Conservation (phyloP, 2,113 vertebrate species). For the Hydrochoerus hydrochaeris region DNA sequence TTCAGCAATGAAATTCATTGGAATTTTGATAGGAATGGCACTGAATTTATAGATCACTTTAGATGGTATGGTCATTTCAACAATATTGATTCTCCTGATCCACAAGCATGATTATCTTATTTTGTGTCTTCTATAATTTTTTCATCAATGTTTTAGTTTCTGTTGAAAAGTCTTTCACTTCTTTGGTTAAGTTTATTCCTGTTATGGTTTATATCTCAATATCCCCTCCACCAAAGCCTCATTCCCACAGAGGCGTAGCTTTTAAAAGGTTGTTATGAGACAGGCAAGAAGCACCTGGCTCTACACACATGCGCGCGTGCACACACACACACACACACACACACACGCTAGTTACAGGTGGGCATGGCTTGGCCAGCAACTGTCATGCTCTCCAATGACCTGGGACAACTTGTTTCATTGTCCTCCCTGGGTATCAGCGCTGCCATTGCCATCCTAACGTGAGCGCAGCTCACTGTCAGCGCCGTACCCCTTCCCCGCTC, state of each 20-base stretch:
- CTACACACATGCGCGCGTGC: neutral
- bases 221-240: neutral
- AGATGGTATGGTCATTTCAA: neutral
- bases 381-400: neutral
- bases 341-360: neutral
- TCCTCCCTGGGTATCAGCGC: neutral
- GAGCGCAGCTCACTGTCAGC: neutral
- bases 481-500: neutral
- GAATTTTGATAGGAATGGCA: neutral
- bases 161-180: neutral
- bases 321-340: neutral
- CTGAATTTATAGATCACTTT: neutral
- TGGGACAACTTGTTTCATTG: neutral
- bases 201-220: neutral
- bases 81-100: neutral
- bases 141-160: neutral
- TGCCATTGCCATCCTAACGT: neutral
- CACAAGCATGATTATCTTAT: neutral
- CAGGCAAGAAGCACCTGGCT: neutral
- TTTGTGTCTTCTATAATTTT: neutral
- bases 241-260: neutral
- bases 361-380: neutral
- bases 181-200: neutral
- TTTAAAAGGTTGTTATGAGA: neutral
- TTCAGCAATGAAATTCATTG: neutral